Base-by-base conservation (phyloP, 53 echinoderm and acorn worm species). In the Astropecten irregularis region DNA sequence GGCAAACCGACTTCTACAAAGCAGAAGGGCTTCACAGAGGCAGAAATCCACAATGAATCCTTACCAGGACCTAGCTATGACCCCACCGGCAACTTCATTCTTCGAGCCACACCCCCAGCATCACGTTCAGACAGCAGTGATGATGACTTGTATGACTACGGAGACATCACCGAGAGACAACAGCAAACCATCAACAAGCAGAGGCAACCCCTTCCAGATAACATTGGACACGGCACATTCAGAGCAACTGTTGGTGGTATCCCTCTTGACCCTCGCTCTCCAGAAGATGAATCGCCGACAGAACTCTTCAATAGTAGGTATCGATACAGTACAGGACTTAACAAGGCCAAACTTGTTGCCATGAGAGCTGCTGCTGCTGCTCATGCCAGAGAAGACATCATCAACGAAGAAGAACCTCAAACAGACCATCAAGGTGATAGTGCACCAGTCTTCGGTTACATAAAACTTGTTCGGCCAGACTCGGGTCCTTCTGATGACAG, bases 121-220 rank as follows among this genome's bases (percentile, higher is more conserved):
- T 82, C 83, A 36, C 71, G 83, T 33, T 86, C 91, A 1, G 92
- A 91, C 40, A 95, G 95, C 60, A 95, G 95, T 56, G 95, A 95
- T 36, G 95, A 95, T 59, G 95, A 95, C 76, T 87, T 95, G 23
- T 95, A 95, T 26, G 95, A 95, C 73, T 90, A 92, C 16, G 95
- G 95, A 28, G 95, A 95, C 16, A 85, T 27, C 53, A 65, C 32
- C 39, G 69, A 49, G 51, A 54, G 55, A 66, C 86, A 44, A 19
- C 74, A 64, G 23, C 49, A 55, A 18, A 19, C 31, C 14, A 27
- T 47, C 6, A 60, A 79, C 44, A 62, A 47, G 79, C 58, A 37
- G 0, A 58, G 31, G 76, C 76, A 76, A 27, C 25, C 76, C 20
- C 27, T 34, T 14, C 64, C 71, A 8, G 74, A 53, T 19, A 73